Conservation (phyloP, 2,797 vertebrate species). For the Sternarchorhynchus goeldii region DNA sequence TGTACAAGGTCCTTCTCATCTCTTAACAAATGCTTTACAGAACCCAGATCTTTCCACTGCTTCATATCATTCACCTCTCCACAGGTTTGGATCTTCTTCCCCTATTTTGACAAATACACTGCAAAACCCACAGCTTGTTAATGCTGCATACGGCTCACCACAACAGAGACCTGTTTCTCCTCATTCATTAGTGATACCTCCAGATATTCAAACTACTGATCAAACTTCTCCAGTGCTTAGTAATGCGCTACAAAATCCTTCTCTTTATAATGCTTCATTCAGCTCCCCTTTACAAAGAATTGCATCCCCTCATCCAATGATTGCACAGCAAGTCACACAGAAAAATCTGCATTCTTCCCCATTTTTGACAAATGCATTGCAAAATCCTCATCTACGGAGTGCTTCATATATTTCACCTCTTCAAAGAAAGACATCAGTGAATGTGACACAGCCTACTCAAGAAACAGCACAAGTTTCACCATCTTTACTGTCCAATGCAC, state of each 20-base stretch:
- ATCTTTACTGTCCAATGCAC: slow-evolving; percentile 60
- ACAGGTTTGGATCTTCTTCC: slow-evolving; percentile 43
- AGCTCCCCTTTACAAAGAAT: slow-evolving; percentile 62
- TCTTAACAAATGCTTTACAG: slow-evolving; percentile 65
- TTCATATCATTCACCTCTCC: slow-evolving; percentile 53
- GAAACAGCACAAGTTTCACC: slow-evolving; percentile 57
- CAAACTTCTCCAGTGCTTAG: slow-evolving; percentile 37
- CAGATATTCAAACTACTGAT: slow-evolving; percentile 43
- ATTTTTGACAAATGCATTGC: slow-evolving; percentile 53
- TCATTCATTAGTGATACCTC: slow-evolving; percentile 34
- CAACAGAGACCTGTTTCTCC: slow-evolving; percentile 50
- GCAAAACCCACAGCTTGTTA: slow-evolving; percentile 53
- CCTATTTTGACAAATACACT: slow-evolving; percentile 49
- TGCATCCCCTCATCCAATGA: slow-evolving; percentile 57
- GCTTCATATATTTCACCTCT: slow-evolving; percentile 57
- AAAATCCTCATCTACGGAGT: slow-evolving; percentile 55
- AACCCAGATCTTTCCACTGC: slow-evolving; percentile 60
- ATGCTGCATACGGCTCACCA: slow-evolving; percentile 51
- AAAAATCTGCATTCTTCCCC: slow-evolving; percentile 32
- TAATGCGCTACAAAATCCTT: slow-evolving; percentile 59
- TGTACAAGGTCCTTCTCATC: slow-evolving; percentile 64
- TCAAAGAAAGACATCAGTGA: slow-evolving; percentile 57
- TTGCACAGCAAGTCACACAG: slow-evolving; percentile 40
- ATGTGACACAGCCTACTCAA: slow-evolving; percentile 51
- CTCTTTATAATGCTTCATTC: slow-evolving; percentile 58